phyloP scores from a whole-genome alignment of 1,140 invertebrate species.

The Contarinia nasturtii region DNA sequence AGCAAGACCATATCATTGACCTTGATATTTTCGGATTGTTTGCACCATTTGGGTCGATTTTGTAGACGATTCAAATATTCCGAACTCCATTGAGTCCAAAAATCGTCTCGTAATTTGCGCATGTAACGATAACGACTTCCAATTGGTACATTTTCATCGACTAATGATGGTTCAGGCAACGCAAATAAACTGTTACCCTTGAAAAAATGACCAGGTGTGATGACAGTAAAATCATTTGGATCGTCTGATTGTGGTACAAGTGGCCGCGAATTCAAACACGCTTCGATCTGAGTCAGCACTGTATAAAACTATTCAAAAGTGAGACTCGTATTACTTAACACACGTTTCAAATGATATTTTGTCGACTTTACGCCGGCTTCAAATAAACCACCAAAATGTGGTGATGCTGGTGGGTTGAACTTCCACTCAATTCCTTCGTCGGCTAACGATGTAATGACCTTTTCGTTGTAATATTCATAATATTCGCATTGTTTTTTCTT shows the following conservation, averaged over 20 bases:
- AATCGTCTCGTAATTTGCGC: constrained; percentile 4
- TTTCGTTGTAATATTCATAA: neutral
- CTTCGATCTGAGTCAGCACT: constrained; percentile 10
- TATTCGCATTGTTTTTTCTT: neutral
- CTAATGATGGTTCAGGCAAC: constrained; percentile 11
- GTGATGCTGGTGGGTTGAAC: constrained; percentile 10
- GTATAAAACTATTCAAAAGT: constrained; percentile 14
- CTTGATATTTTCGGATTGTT: constrained; percentile 7
- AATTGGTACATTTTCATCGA: neutral
- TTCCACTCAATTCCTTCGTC: constrained; percentile 5
- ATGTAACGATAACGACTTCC: constrained; percentile 5
- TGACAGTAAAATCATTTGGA: neutral
- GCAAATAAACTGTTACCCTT: constrained; percentile 3
- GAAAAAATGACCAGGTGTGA: constrained; percentile 9
- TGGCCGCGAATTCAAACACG: constrained; percentile 12
- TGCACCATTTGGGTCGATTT: constrained; percentile 9
- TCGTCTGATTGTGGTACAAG: neutral
- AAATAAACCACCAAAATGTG: constrained; percentile 11
- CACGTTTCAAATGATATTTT: constrained; percentile 3
- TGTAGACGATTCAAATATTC: constrained; percentile 10
- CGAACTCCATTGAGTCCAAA: constrained; percentile 9
- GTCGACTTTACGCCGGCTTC: constrained; percentile 5
- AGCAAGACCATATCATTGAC: constrained; percentile 16
- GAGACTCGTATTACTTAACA: constrained; percentile 7
- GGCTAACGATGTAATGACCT: neutral